Conservation (phyloP, 2,888 invertebrate genomes). For the Unio delphinus region DNA sequence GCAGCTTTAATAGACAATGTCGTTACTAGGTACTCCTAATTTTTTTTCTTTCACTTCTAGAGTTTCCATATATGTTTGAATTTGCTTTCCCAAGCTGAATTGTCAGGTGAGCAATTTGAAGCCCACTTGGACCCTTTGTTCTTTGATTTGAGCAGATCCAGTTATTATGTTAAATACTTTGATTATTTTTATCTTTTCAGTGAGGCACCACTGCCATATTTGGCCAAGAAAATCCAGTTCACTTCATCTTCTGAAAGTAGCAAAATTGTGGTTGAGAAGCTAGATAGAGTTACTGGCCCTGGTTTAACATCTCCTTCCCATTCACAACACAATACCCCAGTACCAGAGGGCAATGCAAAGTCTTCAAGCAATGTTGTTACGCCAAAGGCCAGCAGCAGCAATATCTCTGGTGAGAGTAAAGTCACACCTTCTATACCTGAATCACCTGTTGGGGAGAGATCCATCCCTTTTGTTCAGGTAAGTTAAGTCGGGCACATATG, state of each 20-base stretch:
- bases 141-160: too few species aligned
- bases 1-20: too few species aligned
- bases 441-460: slow-evolving; percentile 7
- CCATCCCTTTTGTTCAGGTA: slow-evolving; percentile 21
- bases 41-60: too few species aligned
- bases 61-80: too few species aligned
- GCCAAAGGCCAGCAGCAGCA: too few species aligned
- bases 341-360: slow-evolving; percentile 10
- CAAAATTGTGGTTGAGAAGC: slow-evolving; percentile 84
- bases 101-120: too few species aligned
- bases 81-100: too few species aligned
- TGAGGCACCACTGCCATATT: slow-evolving; percentile 59
- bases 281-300: slow-evolving; percentile 72
- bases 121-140: too few species aligned
- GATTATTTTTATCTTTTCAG: slow-evolving; percentile 24
- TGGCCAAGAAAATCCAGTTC: slow-evolving; percentile 74
- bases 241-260: slow-evolving; percentile 86
- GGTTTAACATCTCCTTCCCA: slow-evolving; percentile 44
- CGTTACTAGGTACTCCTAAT: too few species aligned
- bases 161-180: too few species aligned
- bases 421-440: slow-evolving; percentile 4
- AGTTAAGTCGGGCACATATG: not conserved
- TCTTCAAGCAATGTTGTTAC: not conserved
- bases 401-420: too few species aligned
- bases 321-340: not conserved